Conservation (phyloP, 2,797 vertebrate species). For the Lates japonicus region DNA sequence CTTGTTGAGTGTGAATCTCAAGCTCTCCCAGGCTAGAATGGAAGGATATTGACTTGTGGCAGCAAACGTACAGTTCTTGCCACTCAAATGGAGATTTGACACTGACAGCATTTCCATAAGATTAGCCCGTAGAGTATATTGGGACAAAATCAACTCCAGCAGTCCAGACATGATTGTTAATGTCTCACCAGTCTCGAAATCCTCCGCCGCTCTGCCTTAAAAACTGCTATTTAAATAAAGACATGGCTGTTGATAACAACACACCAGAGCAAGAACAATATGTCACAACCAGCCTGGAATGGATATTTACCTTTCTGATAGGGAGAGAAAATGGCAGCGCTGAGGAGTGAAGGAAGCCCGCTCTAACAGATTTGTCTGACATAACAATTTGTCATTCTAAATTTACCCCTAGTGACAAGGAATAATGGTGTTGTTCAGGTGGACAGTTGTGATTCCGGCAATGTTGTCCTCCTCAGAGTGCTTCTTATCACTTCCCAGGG, state of each 20-base stretch:
- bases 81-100: conserved; percentile 52
- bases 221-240: conserved; percentile 64
- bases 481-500: conserved; percentile 73
- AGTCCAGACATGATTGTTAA: conserved; percentile 52
- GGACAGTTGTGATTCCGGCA: conserved; percentile 73
- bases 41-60: conserved; percentile 29
- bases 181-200: conserved; percentile 43
- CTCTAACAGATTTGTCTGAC: conserved; percentile 71
- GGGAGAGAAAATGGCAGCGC: conserved; percentile 57
- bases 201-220: conserved; percentile 41
- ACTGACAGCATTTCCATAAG: conserved; percentile 41
- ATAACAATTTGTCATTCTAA: conserved; percentile 81
- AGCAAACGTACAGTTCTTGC: conserved; percentile 12
- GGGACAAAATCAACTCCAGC: conserved; percentile 61
- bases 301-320: conserved; percentile 71
- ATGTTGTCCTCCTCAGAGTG: conserved; percentile 56
- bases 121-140: conserved; percentile 57
- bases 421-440: conserved; percentile 79
- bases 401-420: conserved; percentile 75
- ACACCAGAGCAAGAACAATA: conserved; percentile 63
- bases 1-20: conserved; percentile 28
- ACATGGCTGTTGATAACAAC: conserved; percentile 55
- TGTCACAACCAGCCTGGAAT: conserved; percentile 61
- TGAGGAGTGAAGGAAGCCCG: conserved; percentile 50
- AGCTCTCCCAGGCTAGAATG: conserved; percentile 19